Percentiles rank a stretch among this genome's conserved stretches.
Conservation (phyloP, 2,888 invertebrate genomes). For the Polia nebulosa region DNA sequence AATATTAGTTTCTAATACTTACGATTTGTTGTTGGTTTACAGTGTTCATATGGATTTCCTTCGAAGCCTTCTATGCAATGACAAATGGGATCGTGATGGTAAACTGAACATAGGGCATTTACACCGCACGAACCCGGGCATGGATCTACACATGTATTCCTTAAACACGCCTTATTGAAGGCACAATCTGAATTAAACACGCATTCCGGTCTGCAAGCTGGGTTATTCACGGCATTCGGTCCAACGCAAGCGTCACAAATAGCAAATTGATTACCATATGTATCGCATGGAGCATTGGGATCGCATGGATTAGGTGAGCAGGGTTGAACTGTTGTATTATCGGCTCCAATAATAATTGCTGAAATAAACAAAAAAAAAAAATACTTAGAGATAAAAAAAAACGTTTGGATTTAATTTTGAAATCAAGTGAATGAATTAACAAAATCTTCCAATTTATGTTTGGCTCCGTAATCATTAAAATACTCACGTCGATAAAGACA, state of each 20-base stretch:
- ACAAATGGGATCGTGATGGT: constrained; percentile 94
- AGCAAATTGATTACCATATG: constrained; percentile 94
- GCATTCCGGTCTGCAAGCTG: constrained; percentile 96
- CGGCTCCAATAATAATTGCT: constrained; percentile 89
- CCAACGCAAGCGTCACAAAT: constrained; percentile 95
- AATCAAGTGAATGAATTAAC: constrained; percentile 3
- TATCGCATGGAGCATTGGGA: constrained; percentile 92
- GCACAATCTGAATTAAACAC: constrained; percentile 95
- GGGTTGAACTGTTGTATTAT: constrained; percentile 92
- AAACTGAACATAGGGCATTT: constrained; percentile 93
- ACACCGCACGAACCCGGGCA: constrained; percentile 95
- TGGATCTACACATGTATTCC: constrained; percentile 94
- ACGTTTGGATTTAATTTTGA: too few relatives aligned
- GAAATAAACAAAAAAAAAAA: constrained; percentile 66
- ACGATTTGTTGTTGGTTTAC: constrained; percentile 91
- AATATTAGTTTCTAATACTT: constrained; percentile 72
- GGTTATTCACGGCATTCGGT: constrained; percentile 92
- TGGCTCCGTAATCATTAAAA: constrained; percentile 18
- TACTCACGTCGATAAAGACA: constrained; percentile 92
- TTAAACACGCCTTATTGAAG: constrained; percentile 94
- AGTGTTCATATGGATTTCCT: constrained; percentile 95
- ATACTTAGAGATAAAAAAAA: neutral
- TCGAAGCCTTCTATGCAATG: constrained; percentile 92
- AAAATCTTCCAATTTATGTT: neutral
- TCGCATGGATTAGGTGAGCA: constrained; percentile 96